Evolutionary conservation across 2,113 vertebrate genomes (phyloP).

Genomic region (Speoplatyrhinus poulsoni): DNA sequence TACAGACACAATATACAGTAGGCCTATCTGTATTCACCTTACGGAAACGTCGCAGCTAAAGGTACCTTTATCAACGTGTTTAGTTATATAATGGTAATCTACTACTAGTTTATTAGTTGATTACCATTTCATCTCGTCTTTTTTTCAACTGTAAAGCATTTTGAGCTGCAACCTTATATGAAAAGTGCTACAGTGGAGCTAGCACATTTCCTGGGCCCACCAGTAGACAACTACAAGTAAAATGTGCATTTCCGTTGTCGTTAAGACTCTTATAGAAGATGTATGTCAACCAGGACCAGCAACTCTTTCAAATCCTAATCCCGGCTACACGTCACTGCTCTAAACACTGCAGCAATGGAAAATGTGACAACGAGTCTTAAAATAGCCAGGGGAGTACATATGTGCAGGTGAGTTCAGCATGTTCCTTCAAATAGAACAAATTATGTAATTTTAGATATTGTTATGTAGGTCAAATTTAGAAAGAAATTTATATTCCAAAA

Average conservation of each 20-base stretch:
- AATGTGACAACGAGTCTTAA: constrained; percentile 49
- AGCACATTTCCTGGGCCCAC: background rate
- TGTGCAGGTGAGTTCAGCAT: background rate
- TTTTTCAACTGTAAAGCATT: too few species aligned
- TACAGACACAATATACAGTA: background rate
- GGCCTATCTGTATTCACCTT: too few species aligned
- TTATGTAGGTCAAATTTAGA: too few species aligned
- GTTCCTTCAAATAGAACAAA: background rate
- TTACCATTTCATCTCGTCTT: too few species aligned
- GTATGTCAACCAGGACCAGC: constrained; percentile 32
- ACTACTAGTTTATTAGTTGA: too few species aligned
- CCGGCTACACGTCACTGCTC: constrained; percentile 29
- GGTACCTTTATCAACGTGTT: too few species aligned
- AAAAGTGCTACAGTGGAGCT: background rate
- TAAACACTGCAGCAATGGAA: constrained; percentile 48
- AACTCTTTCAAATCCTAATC: constrained; percentile 65
- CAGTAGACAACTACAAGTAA: background rate
- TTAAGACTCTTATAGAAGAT: constrained; percentile 37
- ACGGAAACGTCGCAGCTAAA: too few species aligned
- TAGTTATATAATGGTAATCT: too few species aligned
- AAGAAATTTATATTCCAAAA: too few species aligned
- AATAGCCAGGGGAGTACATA: constrained; percentile 23
- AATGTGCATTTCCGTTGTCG: constrained; percentile 11
- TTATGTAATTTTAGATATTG: constrained; percentile 14
- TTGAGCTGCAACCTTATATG: too few species aligned